Percentiles rank a stretch among this genome's conserved stretches.
Conservation (phyloP, 2,888 invertebrate genomes). For the Malthinus seriepunctatus region DNA sequence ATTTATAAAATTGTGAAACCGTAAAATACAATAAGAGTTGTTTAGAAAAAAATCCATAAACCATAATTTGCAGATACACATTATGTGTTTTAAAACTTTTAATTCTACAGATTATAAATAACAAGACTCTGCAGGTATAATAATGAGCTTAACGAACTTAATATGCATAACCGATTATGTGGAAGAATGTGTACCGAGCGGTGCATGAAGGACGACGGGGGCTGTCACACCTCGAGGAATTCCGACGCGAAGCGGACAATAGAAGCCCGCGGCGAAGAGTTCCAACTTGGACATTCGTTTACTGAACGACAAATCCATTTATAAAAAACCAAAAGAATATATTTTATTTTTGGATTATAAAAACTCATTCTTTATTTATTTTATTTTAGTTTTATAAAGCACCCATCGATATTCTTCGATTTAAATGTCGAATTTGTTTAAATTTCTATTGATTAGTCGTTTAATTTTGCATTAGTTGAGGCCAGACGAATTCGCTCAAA, state of each 20-base stretch:
- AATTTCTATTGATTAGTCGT: too few relatives aligned
- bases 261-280: slow-evolving; percentile 40
- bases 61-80: slow-evolving; percentile 27
- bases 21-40: too few relatives aligned
- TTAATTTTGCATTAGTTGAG: too few relatives aligned
- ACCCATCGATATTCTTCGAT: too few relatives aligned
- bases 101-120: slow-evolving; percentile 51
- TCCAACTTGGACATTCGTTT: slow-evolving; percentile 39
- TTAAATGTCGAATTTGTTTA: too few relatives aligned
- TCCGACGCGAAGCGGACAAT: slow-evolving; percentile 41
- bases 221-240: slow-evolving; percentile 43
- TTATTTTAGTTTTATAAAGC: too few relatives aligned
- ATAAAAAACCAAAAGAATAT: slow-evolving; percentile 33
- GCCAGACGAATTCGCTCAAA: too few relatives aligned
- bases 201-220: slow-evolving; percentile 33
- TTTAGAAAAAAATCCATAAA: background rate
- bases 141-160: slow-evolving; percentile 56
- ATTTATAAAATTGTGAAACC: too few relatives aligned
- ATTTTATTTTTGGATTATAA: slow-evolving; percentile 33
- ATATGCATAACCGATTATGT: slow-evolving; percentile 55
- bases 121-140: slow-evolving; percentile 52
- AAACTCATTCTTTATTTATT: slow-evolving; percentile 9
- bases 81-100: slow-evolving; percentile 40
- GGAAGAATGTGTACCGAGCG: slow-evolving; percentile 45
- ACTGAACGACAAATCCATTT: slow-evolving; percentile 44